Evolutionary conservation across 1,140 invertebrate species (phyloP).

Genomic region (Drosophila mojavensis): DNA sequence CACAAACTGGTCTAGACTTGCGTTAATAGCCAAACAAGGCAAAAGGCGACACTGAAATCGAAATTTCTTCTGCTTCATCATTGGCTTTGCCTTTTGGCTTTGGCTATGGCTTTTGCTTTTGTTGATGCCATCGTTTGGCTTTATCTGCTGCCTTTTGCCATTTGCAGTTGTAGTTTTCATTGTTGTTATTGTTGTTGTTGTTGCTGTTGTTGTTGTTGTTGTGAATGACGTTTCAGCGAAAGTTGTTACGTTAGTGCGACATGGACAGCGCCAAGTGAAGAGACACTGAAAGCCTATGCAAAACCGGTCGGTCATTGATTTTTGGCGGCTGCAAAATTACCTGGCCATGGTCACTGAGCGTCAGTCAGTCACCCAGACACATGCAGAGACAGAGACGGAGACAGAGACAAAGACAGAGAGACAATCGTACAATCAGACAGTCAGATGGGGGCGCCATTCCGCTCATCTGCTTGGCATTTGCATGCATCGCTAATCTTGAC

Average conservation of each 20-base stretch:
- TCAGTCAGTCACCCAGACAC: conserved; percentile 43
- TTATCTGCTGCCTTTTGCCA: conserved; percentile 71
- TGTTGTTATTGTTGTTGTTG: conserved; percentile 34
- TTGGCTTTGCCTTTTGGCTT: conserved; percentile 18
- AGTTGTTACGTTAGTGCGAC: conserved; percentile 75
- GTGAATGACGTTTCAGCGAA: conserved; percentile 78
- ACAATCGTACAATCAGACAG: neutral
- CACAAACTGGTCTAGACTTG: conserved; percentile 66
- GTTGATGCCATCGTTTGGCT: conserved; percentile 43
- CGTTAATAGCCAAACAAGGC: conserved; percentile 57
- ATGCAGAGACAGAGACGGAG: neutral
- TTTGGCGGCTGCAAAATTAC: conserved; percentile 78
- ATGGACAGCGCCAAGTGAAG: conserved; percentile 47
- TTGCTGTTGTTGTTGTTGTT: conserved; percentile 54
- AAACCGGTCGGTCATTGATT: conserved; percentile 80
- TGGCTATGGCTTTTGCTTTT: conserved; percentile 48
- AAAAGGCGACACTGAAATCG: conserved; percentile 44
- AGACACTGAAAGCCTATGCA: conserved; percentile 71
- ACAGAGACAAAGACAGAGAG: neutral
- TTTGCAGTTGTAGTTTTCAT: conserved; percentile 41
- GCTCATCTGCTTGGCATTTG: conserved; percentile 45
- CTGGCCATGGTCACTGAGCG: conserved; percentile 63
- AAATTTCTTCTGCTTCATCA: conserved; percentile 70
- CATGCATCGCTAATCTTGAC: conserved; percentile 50
- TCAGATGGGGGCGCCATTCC: conserved; percentile 8